Evolutionary conservation across 2,888 invertebrate species (phyloP), one percentile per base, ranked within the genome.

Genomic region (Hirudinaria manillensis): DNA sequence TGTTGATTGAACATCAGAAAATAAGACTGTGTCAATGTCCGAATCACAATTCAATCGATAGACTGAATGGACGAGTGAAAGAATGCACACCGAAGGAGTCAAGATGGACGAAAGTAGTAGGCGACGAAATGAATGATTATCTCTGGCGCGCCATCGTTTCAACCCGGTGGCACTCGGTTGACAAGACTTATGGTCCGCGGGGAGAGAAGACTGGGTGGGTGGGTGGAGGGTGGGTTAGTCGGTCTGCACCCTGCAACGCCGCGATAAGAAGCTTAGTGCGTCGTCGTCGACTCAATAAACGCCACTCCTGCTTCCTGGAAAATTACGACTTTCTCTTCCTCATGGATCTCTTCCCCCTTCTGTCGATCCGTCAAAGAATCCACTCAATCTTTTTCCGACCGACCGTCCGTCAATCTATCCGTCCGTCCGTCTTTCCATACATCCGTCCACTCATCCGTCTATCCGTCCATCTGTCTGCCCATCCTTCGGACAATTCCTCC

Each of bases 111-210:
- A 27, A n/a, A n/a, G n/a, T n/a, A n/a, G 61, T 29, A 4, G 29
- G 29, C 13, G 6, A 27, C 7, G 24, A n/a, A 61, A 29, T 61
- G 61, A 61, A 61, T 61, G 61, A 61, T 61, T 61, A 61, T 61
- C 61, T 61, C 61, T 29, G 29, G 24, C 29, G 29, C n/a, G 24
- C 7, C 29, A 61, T 27, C 61, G 24, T 19, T 29, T 61, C 29
- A 61, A 61, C 61, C 61, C 61, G 24, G 61, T 61, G 24, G 29
- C 61, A 61, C 61, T 53, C 53, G 19, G 61, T 61, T 61, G 61
- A 61, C 61, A 61, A 61, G 61, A 61, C 61, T 61, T 61, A 61
- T 61, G 61, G 61, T 61, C 61, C 61, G 1, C 2, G 24, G 61
- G 61, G 61, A 61, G 61, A 61, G 24, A 61, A 61, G n/a, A 56